Evolutionary conservation across 2,113 vertebrate species (phyloP), one percentile per base, ranked within the genome.

Genomic region (Arenaria interpres): DNA sequence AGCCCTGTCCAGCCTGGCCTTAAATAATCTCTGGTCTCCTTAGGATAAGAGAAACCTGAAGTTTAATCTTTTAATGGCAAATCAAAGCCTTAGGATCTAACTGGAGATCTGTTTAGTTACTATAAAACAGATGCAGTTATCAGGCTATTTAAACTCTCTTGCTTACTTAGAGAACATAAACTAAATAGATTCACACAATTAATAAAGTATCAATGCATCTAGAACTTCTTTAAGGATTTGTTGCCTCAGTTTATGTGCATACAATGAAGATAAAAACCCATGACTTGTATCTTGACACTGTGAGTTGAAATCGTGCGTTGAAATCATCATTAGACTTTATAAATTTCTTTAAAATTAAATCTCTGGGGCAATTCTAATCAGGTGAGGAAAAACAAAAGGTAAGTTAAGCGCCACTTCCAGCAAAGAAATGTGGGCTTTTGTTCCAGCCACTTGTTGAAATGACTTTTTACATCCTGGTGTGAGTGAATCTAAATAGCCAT

Each of bases 311-410:
- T 53, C 78, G 32, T 51, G 68, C 74, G 48, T 73, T 93, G 66
- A 90, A 71, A 24, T 53, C 78, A 39, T 53, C 27, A 81, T 23
- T 62, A 92, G 64, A 64, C 45, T 71, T 90, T 17, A 64, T 59
- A n/a, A 10, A 30, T 89, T 46, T 59, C 6, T 80, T 69, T 72
- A 76, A 67, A 71, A 87, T 45, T 72, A 66, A 90, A 72, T 82
- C 60, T 90, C n/a, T 78, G 73, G 28, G 66, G 45, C 59, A 69
- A 9, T 93, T 88, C 50, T 87, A 22, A 90, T 86, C 4, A 25
- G 59, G 62, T 85, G 60, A 96, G 73, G 60, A 39, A 51, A 92
- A 89, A 39, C 54, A 95, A 69, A 93, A 95, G 89, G 94, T 96
- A 83, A 95, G 87, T 93, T 76, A 87, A 59, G 50, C 2, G 17